These are phyloP conservation scores for Carterocephalus palaemon DNA, from an alignment of 2,888 invertebrate species.

Conservation along the genomic window DNA sequence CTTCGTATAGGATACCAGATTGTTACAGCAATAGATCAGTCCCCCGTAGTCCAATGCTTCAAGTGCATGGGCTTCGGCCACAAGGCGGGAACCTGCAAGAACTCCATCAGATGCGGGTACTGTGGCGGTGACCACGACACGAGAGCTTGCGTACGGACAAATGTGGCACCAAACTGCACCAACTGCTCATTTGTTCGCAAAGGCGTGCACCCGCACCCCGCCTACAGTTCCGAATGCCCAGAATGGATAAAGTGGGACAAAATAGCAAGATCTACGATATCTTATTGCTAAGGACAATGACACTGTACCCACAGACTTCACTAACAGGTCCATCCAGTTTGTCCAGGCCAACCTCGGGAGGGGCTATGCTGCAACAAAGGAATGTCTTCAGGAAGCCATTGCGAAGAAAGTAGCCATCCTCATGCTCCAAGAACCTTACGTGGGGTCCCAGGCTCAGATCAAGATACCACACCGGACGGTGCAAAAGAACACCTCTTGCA, in stretches of 20 bases:
- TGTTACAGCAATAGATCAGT: slow-evolving; percentile 18
- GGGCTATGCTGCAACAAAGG: neutral
- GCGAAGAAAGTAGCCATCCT: too few relatives aligned
- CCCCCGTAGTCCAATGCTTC: slow-evolving; percentile 29
- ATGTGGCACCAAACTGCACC: slow-evolving; percentile 13
- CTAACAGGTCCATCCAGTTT: too few relatives aligned
- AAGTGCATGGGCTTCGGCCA: slow-evolving; percentile 31
- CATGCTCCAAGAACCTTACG: too few relatives aligned
- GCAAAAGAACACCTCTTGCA: too few relatives aligned
- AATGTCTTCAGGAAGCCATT: neutral
- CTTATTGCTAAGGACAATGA: too few relatives aligned
- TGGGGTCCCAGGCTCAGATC: too few relatives aligned
- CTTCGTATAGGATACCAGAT: slow-evolving; percentile 26
- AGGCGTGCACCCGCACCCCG: slow-evolving; percentile 4
- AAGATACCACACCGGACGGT: too few relatives aligned
- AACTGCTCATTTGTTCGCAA: slow-evolving; percentile 21
- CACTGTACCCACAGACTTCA: too few relatives aligned
- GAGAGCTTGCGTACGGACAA: slow-evolving; percentile 15
- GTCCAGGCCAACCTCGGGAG: too few relatives aligned
- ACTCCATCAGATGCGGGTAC: slow-evolving; percentile 19
- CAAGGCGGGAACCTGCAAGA: slow-evolving; percentile 19
- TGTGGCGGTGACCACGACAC: slow-evolving; percentile 21
- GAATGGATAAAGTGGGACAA: too few relatives aligned
- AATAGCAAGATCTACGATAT: too few relatives aligned
- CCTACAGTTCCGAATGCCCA: slow-evolving; percentile 7